Base-by-base conservation (phyloP, 2,113 vertebrate genomes). In the Ceyx melanurus region DNA sequence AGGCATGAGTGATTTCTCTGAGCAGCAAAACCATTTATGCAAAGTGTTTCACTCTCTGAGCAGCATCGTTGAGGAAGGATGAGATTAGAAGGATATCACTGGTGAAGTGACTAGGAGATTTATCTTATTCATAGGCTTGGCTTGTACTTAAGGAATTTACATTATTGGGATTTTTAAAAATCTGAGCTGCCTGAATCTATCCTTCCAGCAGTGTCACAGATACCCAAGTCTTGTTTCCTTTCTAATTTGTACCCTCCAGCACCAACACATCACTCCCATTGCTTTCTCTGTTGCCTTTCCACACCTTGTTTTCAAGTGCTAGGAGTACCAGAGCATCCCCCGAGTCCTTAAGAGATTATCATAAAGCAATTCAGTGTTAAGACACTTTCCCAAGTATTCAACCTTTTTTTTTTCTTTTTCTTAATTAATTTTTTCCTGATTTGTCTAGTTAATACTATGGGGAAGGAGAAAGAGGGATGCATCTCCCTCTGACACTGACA, bases 71-170 rank as follows among this genome's bases (percentile, higher is more conserved):
- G 81, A 94, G 86, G 74, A 95, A 87, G 92, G 92, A 96, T 95
- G 85, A 96, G 95, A 97, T 96, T 97, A 96, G 94, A 74, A 90
- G 91, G 92, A 70, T 94, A 92, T 96, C 85, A 80, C 74, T 92
- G 73, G 87, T 90, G 91, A 96, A 97, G 43, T 92, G 93, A 95
- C 92, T 94, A 96, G 94, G 90, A 92, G 93, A 96, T 95, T 96
- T 95, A 93, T 94, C 88, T 95, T 86, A 90, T 93, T 95, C 90
- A 37, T 81, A 88, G 94, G 76, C 79, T 96, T 94, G 88, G 46
- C 81, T 95, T 10, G 23, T 94, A 93, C 45, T 96, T 96, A 92
- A 78, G 80, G 89, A 93, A 90, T 96, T 97, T 95, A 93, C 82
- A 73, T 95, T 89, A 95, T 92, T 95, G 91, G 77, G 85, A 78